These are phyloP conservation scores for Albula goreensis DNA, from an alignment of 2,113 vertebrate genomes.

Conservation along the genomic window DNA sequence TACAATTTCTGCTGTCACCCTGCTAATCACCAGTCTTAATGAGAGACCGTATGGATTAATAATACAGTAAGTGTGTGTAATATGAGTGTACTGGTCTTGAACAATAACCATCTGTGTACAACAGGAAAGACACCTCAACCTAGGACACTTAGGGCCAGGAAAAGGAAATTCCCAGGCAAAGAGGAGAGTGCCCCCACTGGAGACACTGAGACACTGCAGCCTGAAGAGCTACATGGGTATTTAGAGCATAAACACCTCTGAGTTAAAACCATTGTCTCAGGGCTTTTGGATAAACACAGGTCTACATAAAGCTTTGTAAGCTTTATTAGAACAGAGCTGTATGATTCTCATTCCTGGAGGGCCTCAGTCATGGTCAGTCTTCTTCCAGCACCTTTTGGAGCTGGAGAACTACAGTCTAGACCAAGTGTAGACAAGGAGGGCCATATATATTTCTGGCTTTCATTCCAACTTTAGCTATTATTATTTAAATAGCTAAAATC, in stretches of 20 bases:
- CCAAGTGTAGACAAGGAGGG: no score
- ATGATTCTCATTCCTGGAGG: not conserved
- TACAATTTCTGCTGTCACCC: no score
- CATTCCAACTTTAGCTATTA: no score
- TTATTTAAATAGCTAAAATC: no score
- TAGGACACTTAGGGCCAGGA: slow-evolving; percentile 39
- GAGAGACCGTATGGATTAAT: no score
- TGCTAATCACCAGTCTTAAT: no score
- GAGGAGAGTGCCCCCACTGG: not conserved
- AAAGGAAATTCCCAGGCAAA: slow-evolving; percentile 30
- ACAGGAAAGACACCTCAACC: slow-evolving; percentile 27
- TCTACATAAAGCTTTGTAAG: no score
- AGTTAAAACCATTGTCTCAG: not conserved
- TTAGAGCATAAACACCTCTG: not conserved
- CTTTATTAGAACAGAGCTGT: no score
- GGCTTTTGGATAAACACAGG: not conserved
- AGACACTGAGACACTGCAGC: slow-evolving; percentile 9
- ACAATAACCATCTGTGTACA: not conserved
- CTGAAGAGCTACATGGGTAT: slow-evolving; percentile 40
- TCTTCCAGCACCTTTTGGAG: not conserved
- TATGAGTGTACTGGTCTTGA: not conserved
- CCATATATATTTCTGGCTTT: no score
- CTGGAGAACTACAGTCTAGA: not conserved
- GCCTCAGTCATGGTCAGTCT: not conserved
- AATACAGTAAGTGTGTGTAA: no score